Base-by-base conservation (phyloP, 2,797 vertebrate species). In the Menidia menidia region DNA sequence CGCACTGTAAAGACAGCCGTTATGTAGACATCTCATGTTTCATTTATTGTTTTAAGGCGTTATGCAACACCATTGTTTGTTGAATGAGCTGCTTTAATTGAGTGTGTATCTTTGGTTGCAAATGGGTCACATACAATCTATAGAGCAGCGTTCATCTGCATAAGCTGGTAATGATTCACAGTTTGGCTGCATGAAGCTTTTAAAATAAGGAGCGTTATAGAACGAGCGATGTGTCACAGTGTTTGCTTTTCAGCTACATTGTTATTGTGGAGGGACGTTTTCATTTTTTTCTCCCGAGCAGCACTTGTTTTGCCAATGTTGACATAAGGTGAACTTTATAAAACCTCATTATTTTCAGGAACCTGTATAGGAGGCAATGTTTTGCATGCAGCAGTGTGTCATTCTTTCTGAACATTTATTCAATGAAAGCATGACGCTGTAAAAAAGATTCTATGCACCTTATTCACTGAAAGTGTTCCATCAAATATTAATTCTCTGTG, bases 151-250 rank as follows among this genome's bases (percentile, higher is more conserved):
- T 78, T 82, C 70, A 83, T 91, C 76, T 85, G 77, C 78, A 88
- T 87, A 89, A 84, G 68, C 74, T 75, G 70, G 53, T 69, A 66
- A 72, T 83, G 82, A 87, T 81, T 88, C 81, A 87, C 51, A 61
- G 67, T 74, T 80, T 66, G 63, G 30, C 68, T n/a, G 60, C 58
- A 64, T 68, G 65, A 73, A 44, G 43, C 66, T 71, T 87, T 75
- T 80, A 31, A 73, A 77, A 81, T 64, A 58, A 85, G 51, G 45
- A 51, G 60, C 31, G 53, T 68, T 16, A 60, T 64, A 8, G 12
- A 69, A 65, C 71, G 61, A 51, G 69, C 41, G 6, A 70, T 50
- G 75, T 75, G 77, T 75, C 61, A 76, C 65, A 69, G 63, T 35
- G 53, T 83, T 85, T 81, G 61, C 25, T 52, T 78, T 87, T 82